phyloP scores from a whole-genome alignment of 2,113 vertebrate species.

The Cinclus cinclus region DNA sequence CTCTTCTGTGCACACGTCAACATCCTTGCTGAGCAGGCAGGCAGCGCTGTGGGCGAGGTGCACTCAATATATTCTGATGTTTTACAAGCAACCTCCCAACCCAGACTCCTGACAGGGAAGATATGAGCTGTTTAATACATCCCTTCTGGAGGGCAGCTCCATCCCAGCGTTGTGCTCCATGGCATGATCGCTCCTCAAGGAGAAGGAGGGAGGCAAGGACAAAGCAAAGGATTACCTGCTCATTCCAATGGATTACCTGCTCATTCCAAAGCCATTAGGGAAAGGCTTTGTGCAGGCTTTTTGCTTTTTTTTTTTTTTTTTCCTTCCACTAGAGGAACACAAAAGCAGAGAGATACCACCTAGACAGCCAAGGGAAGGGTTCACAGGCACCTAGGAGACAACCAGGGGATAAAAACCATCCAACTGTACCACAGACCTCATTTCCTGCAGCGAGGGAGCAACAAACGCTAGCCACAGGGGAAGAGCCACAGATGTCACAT shows the following conservation, averaged over 20 bases:
- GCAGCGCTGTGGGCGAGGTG: fast-evolving
- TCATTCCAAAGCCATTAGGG: neutral
- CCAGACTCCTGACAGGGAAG: neutral
- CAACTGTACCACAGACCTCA: neutral
- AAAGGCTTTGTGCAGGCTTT: neutral
- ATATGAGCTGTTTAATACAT: neutral
- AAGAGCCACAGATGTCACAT: neutral
- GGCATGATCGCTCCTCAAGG: neutral
- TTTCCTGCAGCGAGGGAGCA: neutral
- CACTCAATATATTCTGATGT: neutral
- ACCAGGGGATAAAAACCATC: neutral
- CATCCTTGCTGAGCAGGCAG: neutral
- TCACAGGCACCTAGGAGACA: neutral
- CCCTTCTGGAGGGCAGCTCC: neutral
- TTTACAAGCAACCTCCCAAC: neutral
- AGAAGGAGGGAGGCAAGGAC: neutral
- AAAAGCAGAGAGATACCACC: neutral
- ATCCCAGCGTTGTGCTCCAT: neutral
- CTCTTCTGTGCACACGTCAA: neutral
- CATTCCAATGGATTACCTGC: neutral
- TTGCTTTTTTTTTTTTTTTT: neutral
- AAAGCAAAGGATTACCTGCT: neutral
- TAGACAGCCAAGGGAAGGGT: neutral
- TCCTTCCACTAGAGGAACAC: neutral
- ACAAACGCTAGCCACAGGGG: neutral